These are phyloP conservation scores for Daubentonia madagascariensis DNA, from an alignment of 2,113 vertebrate species.

Conservation along the genomic window DNA sequence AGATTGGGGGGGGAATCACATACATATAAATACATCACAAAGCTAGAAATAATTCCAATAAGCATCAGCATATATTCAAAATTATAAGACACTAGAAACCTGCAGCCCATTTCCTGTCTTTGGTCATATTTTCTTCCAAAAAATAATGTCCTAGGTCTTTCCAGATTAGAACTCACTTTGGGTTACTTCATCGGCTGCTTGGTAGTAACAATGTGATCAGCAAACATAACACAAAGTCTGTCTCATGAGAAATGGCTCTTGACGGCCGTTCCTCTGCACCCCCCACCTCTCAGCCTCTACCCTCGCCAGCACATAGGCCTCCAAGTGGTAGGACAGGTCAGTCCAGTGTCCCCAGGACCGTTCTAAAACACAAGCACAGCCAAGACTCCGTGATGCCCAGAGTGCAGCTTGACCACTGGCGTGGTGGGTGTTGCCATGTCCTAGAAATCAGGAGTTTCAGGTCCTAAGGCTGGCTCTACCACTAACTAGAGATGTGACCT, in stretches of 20 bases:
- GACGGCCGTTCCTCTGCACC: fast-evolving
- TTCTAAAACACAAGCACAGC: too few relatives aligned
- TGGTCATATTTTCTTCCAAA: neutral
- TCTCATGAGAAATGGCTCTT: neutral
- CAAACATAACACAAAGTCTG: neutral
- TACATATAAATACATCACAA: neutral
- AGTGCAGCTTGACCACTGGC: neutral
- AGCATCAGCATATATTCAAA: neutral
- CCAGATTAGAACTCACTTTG: neutral
- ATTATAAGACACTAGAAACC: neutral
- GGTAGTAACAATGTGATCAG: neutral
- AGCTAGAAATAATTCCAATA: neutral
- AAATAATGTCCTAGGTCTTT: neutral
- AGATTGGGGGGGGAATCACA: neutral
- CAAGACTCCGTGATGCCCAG: too few relatives aligned
- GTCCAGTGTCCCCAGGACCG: too few relatives aligned
- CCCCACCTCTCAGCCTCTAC: too few relatives aligned
- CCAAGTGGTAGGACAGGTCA: neutral
- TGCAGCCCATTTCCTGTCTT: neutral
- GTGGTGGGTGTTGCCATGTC: fast-evolving
- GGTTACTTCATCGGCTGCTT: neutral
- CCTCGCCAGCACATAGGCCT: neutral
- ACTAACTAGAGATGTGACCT: neutral
- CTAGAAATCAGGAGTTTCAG: neutral
- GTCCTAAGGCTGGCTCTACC: neutral